Percentiles rank a stretch among this genome's conserved stretches.
Evolutionary conservation across 2,113 vertebrate genomes (phyloP).

Genomic region (Bettongia penicillata): DNA sequence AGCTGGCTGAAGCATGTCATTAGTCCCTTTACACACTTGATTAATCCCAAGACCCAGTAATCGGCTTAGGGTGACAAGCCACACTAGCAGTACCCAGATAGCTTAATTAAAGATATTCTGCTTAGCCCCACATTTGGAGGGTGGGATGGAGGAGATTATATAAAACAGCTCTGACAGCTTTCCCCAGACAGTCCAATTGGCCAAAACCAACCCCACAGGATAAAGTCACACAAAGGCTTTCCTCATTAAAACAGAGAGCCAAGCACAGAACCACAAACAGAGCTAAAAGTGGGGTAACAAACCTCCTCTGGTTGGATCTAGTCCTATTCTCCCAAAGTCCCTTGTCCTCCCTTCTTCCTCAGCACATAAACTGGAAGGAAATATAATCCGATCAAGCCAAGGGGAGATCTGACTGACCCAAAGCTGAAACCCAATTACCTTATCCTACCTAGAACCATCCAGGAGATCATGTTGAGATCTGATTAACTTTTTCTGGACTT

Average conservation of each 20-base stretch:
- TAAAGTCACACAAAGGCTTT: not conserved
- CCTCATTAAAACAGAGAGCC: not conserved
- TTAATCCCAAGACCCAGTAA: conserved; percentile 79
- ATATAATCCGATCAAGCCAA: not conserved
- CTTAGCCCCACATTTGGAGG: conserved; percentile 74
- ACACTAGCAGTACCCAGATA: not conserved
- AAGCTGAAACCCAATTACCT: not conserved
- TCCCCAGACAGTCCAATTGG: not conserved
- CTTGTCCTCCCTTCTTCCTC: not conserved
- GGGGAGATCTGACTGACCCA: not conserved
- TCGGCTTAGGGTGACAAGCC: conserved; percentile 78
- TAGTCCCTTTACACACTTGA: conserved; percentile 75
- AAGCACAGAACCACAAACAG: not conserved
- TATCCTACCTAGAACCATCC: not conserved
- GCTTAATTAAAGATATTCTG: conserved; percentile 70
- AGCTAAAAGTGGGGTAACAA: not conserved
- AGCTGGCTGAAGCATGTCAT: conserved; percentile 57
- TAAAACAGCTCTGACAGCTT: conserved; percentile 77
- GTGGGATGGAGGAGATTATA: conserved; percentile 17
- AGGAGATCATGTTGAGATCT: not conserved
- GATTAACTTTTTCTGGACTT: not conserved
- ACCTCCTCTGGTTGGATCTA: not conserved
- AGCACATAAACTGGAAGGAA: not conserved
- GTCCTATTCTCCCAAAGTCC: not conserved
- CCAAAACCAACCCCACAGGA: not conserved